These are phyloP conservation scores for Xiphias gladius DNA, from an alignment of 2,113 vertebrate species.

Conservation along the genomic window DNA sequence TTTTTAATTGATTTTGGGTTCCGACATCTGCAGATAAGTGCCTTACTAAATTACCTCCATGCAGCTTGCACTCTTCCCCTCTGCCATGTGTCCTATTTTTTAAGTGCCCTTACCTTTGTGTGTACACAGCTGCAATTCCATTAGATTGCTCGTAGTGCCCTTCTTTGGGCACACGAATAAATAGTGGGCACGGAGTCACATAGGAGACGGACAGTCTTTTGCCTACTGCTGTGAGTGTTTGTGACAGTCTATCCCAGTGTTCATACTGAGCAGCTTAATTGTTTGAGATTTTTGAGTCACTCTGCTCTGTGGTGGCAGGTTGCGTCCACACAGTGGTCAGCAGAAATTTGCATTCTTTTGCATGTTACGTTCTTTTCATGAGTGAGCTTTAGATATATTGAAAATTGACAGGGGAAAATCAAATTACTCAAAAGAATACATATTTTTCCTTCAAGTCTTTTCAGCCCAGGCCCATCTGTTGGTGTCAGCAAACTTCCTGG, in stretches of 20 bases:
- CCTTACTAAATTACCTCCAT: constrained; percentile 45
- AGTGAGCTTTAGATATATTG: neutral
- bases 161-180: constrained; percentile 50
- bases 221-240: constrained; percentile 5
- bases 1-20: constrained; percentile 68
- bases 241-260: neutral
- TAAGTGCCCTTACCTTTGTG: constrained; percentile 52
- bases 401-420: neutral
- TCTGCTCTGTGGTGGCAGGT: neutral
- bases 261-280: neutral
- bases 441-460: neutral
- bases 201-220: neutral
- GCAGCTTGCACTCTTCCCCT: constrained; percentile 35
- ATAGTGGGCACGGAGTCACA: constrained; percentile 4
- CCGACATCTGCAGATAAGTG: constrained; percentile 55
- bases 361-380: no score
- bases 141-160: constrained; percentile 16
- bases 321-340: neutral
- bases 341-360: no score
- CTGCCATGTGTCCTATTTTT: constrained; percentile 61
- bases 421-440: neutral
- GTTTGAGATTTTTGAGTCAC: neutral
- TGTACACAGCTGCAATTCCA: constrained; percentile 43
- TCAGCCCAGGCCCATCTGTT: neutral
- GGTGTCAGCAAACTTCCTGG: neutral